Percentiles rank a stretch among this genome's conserved stretches.
Conservation (phyloP, 2,113 vertebrate species). For the Martes martes region DNA sequence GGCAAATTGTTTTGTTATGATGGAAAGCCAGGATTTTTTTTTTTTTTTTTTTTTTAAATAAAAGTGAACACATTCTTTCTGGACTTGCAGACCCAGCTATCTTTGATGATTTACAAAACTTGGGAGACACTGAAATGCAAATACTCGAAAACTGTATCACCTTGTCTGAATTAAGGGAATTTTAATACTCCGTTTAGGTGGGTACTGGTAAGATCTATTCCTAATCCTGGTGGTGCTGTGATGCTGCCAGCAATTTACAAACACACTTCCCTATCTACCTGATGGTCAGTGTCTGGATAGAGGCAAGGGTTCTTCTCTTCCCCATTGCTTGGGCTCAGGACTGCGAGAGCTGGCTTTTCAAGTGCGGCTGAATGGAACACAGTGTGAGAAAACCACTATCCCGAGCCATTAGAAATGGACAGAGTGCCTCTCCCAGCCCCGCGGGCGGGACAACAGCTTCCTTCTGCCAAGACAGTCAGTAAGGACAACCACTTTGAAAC, state of each 20-base stretch:
- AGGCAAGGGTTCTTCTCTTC: background rate
- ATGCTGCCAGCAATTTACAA: background rate
- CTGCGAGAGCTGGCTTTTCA: background rate
- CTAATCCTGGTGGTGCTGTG: background rate
- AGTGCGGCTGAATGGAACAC: background rate
- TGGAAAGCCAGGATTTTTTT: background rate
- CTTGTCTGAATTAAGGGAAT: background rate
- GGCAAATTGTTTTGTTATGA: background rate
- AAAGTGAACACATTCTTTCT: background rate
- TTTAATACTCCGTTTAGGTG: background rate
- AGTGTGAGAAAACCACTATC: background rate
- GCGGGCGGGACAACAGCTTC: background rate
- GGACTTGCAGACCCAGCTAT: background rate
- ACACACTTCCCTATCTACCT: background rate
- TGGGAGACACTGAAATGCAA: background rate
- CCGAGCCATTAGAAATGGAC: background rate
- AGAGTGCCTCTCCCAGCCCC: background rate
- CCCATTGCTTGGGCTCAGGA: background rate
- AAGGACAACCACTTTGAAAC: background rate
- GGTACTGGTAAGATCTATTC: background rate
- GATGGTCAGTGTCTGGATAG: background rate
- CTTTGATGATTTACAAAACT: background rate
- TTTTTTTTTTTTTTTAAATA: background rate
- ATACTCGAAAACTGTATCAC: background rate
- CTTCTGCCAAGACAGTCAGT: background rate